Conservation (phyloP, 2,113 vertebrate species). For the Pachyramphus minor region DNA sequence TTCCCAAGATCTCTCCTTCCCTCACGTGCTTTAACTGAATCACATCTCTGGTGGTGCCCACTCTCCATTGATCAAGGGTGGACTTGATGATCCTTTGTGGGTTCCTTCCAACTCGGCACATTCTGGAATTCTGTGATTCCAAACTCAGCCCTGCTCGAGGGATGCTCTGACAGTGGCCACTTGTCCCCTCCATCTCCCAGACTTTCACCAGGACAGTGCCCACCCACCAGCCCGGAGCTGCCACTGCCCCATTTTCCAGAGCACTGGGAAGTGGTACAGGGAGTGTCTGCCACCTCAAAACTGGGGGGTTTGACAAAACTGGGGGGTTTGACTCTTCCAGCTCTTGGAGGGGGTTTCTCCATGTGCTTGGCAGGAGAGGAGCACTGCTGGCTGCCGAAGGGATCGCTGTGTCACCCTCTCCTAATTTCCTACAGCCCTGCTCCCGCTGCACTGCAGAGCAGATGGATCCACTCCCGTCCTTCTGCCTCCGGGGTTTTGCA, state of each 20-base stretch:
- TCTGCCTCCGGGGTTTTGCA: not conserved
- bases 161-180: not conserved
- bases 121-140: not conserved
- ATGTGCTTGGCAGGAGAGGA: not conserved
- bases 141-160: accelerated
- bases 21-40: not conserved
- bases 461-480: not conserved
- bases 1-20: not conserved
- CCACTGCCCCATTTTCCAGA: accelerated
- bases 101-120: not conserved
- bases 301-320: no score
- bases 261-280: accelerated
- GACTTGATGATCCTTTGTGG: not conserved
- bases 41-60: not conserved
- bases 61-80: not conserved
- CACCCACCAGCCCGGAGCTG: not conserved
- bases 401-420: not conserved
- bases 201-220: accelerated
- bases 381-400: not conserved
- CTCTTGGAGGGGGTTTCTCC: not conserved
- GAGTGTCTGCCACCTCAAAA: not conserved
- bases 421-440: not conserved
- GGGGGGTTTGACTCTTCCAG: not conserved
- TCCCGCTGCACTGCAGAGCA: not conserved
- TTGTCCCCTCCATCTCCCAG: not conserved